phyloP scores from a whole-genome alignment of 2,797 vertebrate species.

The Sebastiscus tertius region DNA sequence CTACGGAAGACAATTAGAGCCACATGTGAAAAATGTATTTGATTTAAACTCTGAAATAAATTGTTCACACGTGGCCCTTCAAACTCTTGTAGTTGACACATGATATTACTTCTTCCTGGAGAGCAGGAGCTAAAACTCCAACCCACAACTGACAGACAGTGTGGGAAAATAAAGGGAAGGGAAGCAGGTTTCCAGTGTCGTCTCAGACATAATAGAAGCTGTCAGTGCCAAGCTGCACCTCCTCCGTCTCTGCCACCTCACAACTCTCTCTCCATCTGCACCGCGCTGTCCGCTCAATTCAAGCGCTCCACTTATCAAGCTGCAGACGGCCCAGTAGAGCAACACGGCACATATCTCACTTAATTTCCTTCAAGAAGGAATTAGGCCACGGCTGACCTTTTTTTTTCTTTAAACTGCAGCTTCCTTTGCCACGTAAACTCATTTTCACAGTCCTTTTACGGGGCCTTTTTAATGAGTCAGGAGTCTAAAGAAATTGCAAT shows the following conservation, averaged over 20 bases:
- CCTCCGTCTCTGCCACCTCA: conserved; percentile 74
- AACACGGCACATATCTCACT: neutral
- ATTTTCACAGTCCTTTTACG: conserved; percentile 67
- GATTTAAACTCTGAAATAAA: neutral
- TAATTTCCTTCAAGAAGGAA: neutral
- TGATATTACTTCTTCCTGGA: neutral
- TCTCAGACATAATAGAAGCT: conserved; percentile 84
- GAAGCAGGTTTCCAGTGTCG: conserved; percentile 79
- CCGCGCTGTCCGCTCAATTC: neutral
- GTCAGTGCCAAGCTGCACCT: conserved; percentile 47
- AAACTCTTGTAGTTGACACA: neutral
- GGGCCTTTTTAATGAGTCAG: conserved; percentile 74
- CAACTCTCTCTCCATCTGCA: conserved; percentile 27
- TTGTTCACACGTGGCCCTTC: neutral
- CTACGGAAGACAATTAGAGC: neutral
- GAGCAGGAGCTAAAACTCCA: neutral
- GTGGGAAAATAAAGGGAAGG: neutral
- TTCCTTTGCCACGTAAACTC: conserved; percentile 41
- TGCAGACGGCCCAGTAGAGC: conserved; percentile 24
- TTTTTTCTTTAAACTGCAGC: conserved; percentile 1
- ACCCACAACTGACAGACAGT: neutral
- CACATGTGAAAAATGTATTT: neutral
- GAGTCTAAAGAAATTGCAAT: conserved; percentile 51
- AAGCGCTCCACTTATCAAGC: conserved; percentile 46
- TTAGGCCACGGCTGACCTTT: conserved; percentile 12